These are phyloP conservation scores for Bradypus variegatus DNA, from an alignment of 2,797 vertebrate genomes.

Conservation along the genomic window DNA sequence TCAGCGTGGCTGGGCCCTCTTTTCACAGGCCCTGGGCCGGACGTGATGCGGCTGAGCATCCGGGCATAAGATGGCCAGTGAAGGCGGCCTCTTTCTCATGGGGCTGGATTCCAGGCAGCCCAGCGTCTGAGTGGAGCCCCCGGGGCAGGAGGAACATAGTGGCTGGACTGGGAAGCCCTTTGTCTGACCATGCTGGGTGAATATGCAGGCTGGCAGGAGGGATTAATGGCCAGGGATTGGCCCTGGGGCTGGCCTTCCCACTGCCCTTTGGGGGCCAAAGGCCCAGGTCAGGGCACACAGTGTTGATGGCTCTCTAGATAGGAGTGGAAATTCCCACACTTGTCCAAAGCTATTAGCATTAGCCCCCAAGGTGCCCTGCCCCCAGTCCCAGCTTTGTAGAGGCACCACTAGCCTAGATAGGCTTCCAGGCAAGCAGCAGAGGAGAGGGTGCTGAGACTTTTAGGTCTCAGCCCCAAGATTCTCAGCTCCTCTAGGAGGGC, in stretches of 20 bases:
- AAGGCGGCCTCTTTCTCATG: constrained; percentile 80
- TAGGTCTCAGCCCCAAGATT: background rate
- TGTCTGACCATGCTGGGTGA: constrained; percentile 77
- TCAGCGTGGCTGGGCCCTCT: constrained; percentile 83
- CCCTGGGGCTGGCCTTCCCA: constrained; percentile 79
- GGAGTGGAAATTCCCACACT: constrained; percentile 93
- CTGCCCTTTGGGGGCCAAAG: constrained; percentile 97
- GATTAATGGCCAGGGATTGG: constrained; percentile 91
- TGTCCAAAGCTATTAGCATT: constrained; percentile 97
- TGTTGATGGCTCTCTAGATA: constrained; percentile 83
- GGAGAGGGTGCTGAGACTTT: background rate
- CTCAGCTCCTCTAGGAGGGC: background rate
- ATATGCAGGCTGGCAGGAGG: constrained; percentile 87
- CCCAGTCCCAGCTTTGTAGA: constrained; percentile 67
- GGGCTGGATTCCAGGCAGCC: constrained; percentile 85
- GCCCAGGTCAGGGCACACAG: constrained; percentile 90
- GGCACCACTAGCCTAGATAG: constrained; percentile 69
- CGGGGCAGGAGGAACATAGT: constrained; percentile 65
- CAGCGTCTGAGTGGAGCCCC: constrained; percentile 66
- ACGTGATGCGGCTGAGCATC: constrained; percentile 98
- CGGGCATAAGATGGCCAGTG: constrained; percentile 88
- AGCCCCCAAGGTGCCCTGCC: constrained; percentile 78
- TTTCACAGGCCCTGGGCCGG: constrained; percentile 99
- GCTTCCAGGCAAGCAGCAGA: constrained; percentile 66
- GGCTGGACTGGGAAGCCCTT: constrained; percentile 72